Percentiles rank a stretch among this genome's conserved stretches.
These are phyloP conservation scores for Tyto alba DNA, from an alignment of 2,113 vertebrate species.

Conservation along the genomic window DNA sequence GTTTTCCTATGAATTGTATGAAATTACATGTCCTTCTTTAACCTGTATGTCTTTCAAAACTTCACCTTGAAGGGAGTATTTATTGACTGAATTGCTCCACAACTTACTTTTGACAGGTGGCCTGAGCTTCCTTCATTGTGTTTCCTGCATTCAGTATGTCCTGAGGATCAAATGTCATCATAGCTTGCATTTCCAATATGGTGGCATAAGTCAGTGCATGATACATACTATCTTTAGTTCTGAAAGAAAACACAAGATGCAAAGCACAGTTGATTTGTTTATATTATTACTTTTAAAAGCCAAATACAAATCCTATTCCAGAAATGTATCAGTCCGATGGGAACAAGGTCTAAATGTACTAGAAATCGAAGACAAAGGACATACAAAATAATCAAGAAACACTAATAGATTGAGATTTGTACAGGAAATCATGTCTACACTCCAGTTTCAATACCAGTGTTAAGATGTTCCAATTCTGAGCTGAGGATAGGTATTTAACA, in stretches of 20 bases:
- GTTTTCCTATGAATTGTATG: background rate
- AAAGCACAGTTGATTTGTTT: background rate
- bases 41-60: background rate
- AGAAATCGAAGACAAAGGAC: background rate
- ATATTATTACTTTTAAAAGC: background rate
- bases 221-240: slow-evolving; percentile 96
- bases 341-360: background rate
- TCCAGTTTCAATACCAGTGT: background rate
- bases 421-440: background rate
- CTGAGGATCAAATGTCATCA: slow-evolving; percentile 97
- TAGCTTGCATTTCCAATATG: slow-evolving; percentile 97
- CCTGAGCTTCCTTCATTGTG: slow-evolving; percentile 96
- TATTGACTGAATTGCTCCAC: background rate
- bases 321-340: background rate
- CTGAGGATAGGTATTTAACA: background rate
- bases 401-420: background rate
- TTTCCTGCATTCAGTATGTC: slow-evolving; percentile 89
- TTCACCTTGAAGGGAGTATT: background rate
- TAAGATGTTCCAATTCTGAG: background rate
- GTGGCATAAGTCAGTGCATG: slow-evolving; percentile 94
- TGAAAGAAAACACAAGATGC: slow-evolving; percentile 56
- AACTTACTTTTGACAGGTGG: slow-evolving; percentile 85
- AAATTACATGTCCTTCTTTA: background rate
- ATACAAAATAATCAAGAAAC: background rate
- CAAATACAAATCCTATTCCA: background rate